These are phyloP conservation scores for Oedothorax gibbosus DNA, from an alignment of 1,140 invertebrate genomes.

Conservation along the genomic window DNA sequence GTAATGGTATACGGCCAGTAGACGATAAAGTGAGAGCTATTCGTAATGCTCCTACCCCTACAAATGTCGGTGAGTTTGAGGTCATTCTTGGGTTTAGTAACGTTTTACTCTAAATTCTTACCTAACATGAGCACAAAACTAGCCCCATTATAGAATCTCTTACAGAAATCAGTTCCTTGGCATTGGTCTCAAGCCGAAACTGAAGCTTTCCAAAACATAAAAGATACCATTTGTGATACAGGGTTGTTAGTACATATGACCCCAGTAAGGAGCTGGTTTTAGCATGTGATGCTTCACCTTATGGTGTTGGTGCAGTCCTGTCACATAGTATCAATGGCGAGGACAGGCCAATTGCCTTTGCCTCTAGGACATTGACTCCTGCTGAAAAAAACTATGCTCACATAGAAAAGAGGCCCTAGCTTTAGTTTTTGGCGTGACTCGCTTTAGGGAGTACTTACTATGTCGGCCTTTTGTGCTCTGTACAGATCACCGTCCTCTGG, in stretches of 20 bases:
- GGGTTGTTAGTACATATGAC: slow-evolving; percentile 66
- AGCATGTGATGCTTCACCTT: slow-evolving; percentile 68
- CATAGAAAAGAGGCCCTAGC: slow-evolving; percentile 72
- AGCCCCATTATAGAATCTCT: slow-evolving; percentile 63
- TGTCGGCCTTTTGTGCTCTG: slow-evolving; percentile 69
- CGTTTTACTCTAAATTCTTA: slow-evolving; percentile 65
- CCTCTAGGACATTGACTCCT: slow-evolving; percentile 69
- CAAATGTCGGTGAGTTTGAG: slow-evolving; percentile 65
- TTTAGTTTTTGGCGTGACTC: slow-evolving; percentile 71
- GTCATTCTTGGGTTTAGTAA: slow-evolving; percentile 44
- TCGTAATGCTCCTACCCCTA: slow-evolving; percentile 64
- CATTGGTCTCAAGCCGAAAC: slow-evolving; percentile 63
- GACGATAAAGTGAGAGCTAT: slow-evolving; percentile 67
- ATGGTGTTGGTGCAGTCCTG: slow-evolving; percentile 70
- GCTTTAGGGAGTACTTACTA: slow-evolving; percentile 72
- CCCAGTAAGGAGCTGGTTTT: slow-evolving; percentile 71
- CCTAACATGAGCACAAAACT: slow-evolving; percentile 63
- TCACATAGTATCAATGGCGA: slow-evolving; percentile 66
- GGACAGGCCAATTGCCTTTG: slow-evolving; percentile 70
- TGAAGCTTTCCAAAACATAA: slow-evolving; percentile 64
- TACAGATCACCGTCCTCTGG: slow-evolving; percentile 72
- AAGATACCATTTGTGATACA: slow-evolving; percentile 54
- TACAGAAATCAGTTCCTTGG: slow-evolving; percentile 62
- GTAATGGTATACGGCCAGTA: slow-evolving; percentile 67
- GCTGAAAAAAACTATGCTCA: slow-evolving; percentile 71